Base-by-base conservation (phyloP, 2,113 vertebrate species). In the Numida meleagris region DNA sequence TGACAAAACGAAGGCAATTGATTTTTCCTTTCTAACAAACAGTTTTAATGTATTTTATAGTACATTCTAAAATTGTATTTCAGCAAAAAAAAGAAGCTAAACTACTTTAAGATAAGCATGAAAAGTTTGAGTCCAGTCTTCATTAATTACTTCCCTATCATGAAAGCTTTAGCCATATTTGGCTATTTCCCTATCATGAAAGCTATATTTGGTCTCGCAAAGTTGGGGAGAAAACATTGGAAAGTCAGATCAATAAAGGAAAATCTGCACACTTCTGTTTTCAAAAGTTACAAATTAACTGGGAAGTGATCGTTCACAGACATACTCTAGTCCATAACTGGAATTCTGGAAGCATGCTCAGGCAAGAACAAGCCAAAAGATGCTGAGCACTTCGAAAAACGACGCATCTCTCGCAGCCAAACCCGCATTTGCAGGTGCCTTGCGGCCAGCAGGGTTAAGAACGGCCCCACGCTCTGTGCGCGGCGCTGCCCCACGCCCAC, bases 381-480 rank as follows among this genome's bases (percentile, higher is more conserved):
- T 23, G 21, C 11, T 12, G 36, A 42, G 12, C 1, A 15, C 15
- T 57, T 43, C 31, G n/a, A 25, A 66, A 67, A 61, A 4, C 0
- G 6, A n/a, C 0, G 2, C 0, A 0, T 12, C 1, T 4, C 19
- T 25, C 14, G n/a, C 29, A 34, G n/a, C 1, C n/a, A 18, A 19
- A 50, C 24, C 36, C 15, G 18, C 15, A 15, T 9, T 82, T 25
- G 21, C 20, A 43, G 25, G 45, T 66, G 59, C 33, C 40, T 5
- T 55, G 40, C 16, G 42, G 38, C 5, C 4, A 43, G 46, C 17
- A 33, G 3, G 6, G 38, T 33, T 33, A 48, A 10, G 57, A 42
- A 57, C 42, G 46, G 9, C 16, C 14, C 10, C 2, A 3, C 17
- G 16, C 10, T 12, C 24, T 46, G 18, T 0, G 1, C 0, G 0